Conservation (phyloP, 2,888 invertebrate species). For the Cephus rjabovi region DNA sequence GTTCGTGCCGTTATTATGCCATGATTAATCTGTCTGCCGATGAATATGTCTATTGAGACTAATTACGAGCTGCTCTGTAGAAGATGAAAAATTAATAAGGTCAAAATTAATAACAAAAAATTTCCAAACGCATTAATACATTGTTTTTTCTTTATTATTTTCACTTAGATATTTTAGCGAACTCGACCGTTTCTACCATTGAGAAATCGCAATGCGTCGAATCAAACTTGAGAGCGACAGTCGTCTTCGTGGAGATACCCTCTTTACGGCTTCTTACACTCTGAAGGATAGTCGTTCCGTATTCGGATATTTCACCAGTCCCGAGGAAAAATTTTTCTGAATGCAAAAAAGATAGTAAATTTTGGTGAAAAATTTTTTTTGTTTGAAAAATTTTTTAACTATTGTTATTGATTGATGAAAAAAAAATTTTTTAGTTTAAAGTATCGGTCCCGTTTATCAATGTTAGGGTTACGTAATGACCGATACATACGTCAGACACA, state of each 20-base stretch:
- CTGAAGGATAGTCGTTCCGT: background rate
- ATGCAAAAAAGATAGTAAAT: too few relatives aligned
- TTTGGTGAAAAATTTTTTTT: too few relatives aligned
- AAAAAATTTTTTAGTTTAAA: background rate
- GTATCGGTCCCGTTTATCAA: background rate
- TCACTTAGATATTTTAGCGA: too few relatives aligned
- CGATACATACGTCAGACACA: background rate
- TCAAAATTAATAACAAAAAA: background rate
- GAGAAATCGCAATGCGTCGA: background rate
- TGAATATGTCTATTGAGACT: background rate
- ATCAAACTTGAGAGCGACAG: background rate
- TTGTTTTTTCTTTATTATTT: background rate
- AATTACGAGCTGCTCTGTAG: background rate
- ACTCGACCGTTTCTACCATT: background rate
- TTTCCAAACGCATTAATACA: background rate
- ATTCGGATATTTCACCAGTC: background rate
- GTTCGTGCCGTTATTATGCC: background rate
- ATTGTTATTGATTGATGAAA: too few relatives aligned
- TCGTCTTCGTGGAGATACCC: background rate
- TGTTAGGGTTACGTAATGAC: background rate
- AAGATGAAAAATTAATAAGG: background rate
- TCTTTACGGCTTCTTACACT: background rate
- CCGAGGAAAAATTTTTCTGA: background rate
- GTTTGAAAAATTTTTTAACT: background rate
- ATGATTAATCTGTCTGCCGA: background rate